These are phyloP conservation scores for Alces alces DNA, from an alignment of 2,113 vertebrate species.

Conservation along the genomic window DNA sequence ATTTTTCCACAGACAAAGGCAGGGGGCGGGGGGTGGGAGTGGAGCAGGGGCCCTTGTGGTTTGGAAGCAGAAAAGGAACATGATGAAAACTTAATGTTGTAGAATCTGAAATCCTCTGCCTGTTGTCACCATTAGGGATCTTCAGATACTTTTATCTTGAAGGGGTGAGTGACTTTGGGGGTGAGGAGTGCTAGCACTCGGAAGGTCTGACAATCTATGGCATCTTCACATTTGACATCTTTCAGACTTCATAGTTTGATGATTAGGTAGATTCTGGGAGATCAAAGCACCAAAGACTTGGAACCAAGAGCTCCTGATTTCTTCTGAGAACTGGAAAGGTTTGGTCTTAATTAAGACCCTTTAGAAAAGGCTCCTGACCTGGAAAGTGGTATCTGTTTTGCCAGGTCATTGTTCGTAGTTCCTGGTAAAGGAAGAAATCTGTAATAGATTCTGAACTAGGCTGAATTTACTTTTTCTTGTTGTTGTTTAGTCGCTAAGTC, in stretches of 20 bases:
- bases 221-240: background rate
- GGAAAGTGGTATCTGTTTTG: background rate
- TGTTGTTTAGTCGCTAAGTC: background rate
- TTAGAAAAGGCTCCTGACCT: background rate
- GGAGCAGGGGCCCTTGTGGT: background rate
- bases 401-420: background rate
- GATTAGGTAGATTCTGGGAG: background rate
- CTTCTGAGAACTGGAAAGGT: background rate
- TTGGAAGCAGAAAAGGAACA: background rate
- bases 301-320: background rate
- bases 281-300: background rate
- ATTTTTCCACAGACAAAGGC: background rate
- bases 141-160: background rate
- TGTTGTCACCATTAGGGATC: background rate
- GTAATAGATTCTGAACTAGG: background rate
- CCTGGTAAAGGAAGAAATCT: background rate
- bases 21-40: background rate
- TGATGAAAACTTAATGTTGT: background rate
- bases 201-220: no score
- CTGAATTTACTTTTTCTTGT: background rate
- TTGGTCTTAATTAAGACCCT: background rate
- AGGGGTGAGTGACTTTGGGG: background rate
- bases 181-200: background rate
- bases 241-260: background rate
- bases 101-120: background rate